These are phyloP conservation scores for Phaedon cochleariae DNA, from an alignment of 2,888 invertebrate species.

Conservation along the genomic window DNA sequence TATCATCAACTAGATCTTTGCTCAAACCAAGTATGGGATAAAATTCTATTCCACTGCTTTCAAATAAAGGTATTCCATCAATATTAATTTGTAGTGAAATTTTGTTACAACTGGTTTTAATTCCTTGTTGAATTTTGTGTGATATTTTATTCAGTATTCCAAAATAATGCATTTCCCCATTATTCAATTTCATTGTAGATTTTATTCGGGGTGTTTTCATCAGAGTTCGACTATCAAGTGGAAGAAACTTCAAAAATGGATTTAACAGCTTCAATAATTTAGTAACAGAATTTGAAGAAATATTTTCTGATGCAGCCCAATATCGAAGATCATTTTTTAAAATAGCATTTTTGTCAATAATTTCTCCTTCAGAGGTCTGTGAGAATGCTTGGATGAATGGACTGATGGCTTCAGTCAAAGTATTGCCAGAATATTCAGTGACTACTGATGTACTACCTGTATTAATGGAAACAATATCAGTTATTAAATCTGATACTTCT, in stretches of 20 bases:
- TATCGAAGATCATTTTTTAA: not conserved
- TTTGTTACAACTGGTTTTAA: no score
- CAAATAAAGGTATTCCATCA: no score
- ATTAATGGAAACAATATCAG: not conserved
- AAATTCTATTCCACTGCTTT: no score
- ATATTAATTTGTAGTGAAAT: no score
- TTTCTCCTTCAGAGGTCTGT: not conserved
- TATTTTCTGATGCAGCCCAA: not conserved
- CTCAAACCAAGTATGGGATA: slow-evolving; percentile 10
- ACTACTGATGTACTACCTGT: not conserved
- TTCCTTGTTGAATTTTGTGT: no score
- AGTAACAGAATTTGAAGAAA: not conserved
- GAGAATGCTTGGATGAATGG: not conserved
- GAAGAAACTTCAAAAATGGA: not conserved
- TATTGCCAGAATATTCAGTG: not conserved
- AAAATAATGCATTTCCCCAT: no score
- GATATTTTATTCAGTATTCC: no score
- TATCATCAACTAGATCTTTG: slow-evolving; percentile 3
- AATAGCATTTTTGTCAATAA: not conserved
- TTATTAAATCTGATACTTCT: not conserved
- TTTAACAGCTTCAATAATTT: not conserved
- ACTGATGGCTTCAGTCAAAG: not conserved
- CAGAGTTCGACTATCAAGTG: not conserved
- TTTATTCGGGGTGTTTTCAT: not conserved
- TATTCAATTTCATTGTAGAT: not conserved